Evolutionary conservation across 2,888 invertebrate species (phyloP), one percentile per base, ranked within the genome.

Genomic region (Linyphia triangularis): DNA sequence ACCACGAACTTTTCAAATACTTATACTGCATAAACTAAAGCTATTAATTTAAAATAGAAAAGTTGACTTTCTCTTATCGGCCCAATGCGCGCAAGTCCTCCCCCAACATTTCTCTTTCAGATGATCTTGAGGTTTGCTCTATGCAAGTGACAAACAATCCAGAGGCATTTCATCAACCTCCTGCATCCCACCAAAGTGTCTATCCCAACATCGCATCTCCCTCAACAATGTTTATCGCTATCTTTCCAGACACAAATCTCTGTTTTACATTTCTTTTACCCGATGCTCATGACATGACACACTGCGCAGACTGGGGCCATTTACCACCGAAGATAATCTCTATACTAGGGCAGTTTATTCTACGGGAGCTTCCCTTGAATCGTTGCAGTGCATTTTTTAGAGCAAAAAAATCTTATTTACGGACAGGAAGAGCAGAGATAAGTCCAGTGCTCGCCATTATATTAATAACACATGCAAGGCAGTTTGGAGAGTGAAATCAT

Each of bases 311-410:
- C 59, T n/a, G 9, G 22, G 59, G 26, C 43, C 59, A 85, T 70
- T 77, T 77, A 77, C 85, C 70, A 30, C n/a, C 28, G 19, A 5
- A 65, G 83, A 83, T 83, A 61, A 83, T 72, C 83, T 83, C 63
- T 5, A n/a, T 51, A 22, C 28, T 51, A 78, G 69, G 67, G 61
- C 61, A 37, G 84, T 75, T 84, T 75, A 75, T 84, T 77, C 84
- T 22, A 65, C 37, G 63, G 67, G 59, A 10, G 22, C 61, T 77
- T 77, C 40, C 77, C n/a, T 61, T 37, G 40, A 63, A 61, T 24
- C 37, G 33, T 24, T 3, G 16, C 22, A 13, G 43, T 75, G 59
- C 13, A 26, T 40, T 77, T 61, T 72, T 43, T 51, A n/a, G 19
- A 33, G n/a, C n/a, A 51, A 51, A 51, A n/a, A 26, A 26, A 77